These are phyloP conservation scores for Drosophila nannoptera DNA, from an alignment of 1,140 invertebrate genomes.

Conservation along the genomic window DNA sequence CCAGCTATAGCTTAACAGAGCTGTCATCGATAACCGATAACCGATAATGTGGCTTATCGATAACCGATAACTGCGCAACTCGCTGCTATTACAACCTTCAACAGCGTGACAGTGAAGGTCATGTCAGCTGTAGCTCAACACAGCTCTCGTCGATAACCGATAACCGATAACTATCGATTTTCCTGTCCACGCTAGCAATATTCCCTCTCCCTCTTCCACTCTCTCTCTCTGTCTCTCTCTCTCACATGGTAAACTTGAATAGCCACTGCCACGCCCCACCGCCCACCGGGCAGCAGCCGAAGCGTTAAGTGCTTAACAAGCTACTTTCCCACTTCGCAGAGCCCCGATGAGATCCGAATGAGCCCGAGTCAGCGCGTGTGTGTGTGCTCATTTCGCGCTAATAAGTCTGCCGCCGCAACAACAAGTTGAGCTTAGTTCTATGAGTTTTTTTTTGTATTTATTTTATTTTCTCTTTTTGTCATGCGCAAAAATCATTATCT, in stretches of 20 bases:
- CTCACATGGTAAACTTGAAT: constrained; percentile 29
- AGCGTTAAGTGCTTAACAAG: constrained; percentile 67
- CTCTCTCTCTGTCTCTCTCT: neutral
- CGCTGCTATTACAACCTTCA: no score
- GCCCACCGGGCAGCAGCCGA: constrained; percentile 23
- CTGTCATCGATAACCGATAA: no score
- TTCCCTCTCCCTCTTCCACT: no score
- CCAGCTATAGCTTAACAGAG: no score
- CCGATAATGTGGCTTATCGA: no score
- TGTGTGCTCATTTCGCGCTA: constrained; percentile 62
- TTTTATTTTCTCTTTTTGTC: neutral
- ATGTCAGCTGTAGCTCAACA: no score
- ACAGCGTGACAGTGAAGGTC: no score
- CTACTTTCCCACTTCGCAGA: constrained; percentile 70
- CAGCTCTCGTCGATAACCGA: no score
- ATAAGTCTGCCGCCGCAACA: constrained; percentile 51
- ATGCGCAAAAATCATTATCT: constrained; percentile 61
- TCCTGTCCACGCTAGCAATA: no score
- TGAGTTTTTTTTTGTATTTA: neutral
- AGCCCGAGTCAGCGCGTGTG: no score
- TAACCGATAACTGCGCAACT: no score
- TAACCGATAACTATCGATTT: no score
- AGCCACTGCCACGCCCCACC: constrained; percentile 7
- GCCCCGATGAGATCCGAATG: constrained; percentile 43
- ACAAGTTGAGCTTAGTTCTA: neutral